Evolutionary conservation across 37 sponge, comb jelly and placozoan genomes (phyloP).

Genomic region (Chondrilla cf. caribensis): DNA sequence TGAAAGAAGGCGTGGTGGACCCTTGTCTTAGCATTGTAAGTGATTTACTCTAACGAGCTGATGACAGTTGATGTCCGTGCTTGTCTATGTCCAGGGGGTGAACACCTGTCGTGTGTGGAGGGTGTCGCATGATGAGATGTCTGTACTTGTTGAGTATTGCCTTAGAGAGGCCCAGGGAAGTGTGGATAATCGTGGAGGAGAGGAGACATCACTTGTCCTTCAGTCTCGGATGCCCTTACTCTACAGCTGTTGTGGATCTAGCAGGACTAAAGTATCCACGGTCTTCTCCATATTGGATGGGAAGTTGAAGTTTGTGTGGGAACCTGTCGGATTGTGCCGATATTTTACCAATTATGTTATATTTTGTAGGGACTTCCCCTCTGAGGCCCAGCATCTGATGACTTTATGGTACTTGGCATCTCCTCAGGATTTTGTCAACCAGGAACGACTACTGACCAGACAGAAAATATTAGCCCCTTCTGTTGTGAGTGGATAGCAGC

Average conservation of each 20-base stretch:
- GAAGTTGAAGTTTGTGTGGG: background rate
- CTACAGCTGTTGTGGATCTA: slow-evolving; percentile 57
- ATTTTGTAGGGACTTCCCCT: background rate
- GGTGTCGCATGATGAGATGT: background rate
- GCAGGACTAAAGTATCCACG: slow-evolving; percentile 26
- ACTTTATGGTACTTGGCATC: background rate
- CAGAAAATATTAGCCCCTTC: background rate
- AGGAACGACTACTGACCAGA: background rate
- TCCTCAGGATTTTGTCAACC: background rate
- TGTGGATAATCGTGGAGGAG: too few species aligned
- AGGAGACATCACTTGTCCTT: background rate
- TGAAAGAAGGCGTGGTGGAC: slow-evolving; percentile 67
- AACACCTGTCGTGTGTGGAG: background rate
- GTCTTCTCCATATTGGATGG: slow-evolving; percentile 36
- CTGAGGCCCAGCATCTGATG: background rate
- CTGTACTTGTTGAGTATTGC: slow-evolving; percentile 23
- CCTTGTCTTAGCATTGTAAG: slow-evolving; percentile 57
- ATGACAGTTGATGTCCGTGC: background rate
- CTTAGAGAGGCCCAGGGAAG: background rate
- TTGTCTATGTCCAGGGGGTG: slow-evolving; percentile 1
- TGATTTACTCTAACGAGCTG: background rate
- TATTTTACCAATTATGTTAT: too few species aligned
- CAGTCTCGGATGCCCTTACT: slow-evolving; percentile 20
- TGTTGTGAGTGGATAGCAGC: background rate
- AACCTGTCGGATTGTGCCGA: background rate